Percentiles rank a stretch among this genome's conserved stretches.
Conservation (phyloP, 2,888 invertebrate genomes). For the Dryocosmus kuriphilus region DNA sequence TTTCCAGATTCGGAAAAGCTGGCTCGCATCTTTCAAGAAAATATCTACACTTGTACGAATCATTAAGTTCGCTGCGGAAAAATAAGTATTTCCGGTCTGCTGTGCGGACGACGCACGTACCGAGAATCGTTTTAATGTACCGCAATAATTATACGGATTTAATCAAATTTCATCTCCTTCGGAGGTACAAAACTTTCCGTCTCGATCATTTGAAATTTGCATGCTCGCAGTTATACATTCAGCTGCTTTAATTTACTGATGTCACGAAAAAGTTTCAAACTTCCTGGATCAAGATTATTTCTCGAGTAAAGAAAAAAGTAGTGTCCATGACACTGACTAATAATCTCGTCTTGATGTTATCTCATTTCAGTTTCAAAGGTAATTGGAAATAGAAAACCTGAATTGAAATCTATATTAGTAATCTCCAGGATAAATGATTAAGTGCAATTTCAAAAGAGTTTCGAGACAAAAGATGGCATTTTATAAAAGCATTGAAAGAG, state of each 20-base stretch:
- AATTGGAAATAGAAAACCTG: conserved; percentile 38
- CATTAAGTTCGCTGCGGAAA: conserved; percentile 20
- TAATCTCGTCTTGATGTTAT: not conserved
- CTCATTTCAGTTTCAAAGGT: conserved; percentile 9
- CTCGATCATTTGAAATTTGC: conserved; percentile 36
- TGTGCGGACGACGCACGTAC: conserved; percentile 13
- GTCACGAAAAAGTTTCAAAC: not conserved
- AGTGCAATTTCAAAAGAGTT: not conserved
- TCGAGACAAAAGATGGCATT: not conserved
- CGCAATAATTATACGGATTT: conserved; percentile 36
- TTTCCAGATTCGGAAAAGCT: not conserved
- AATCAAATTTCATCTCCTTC: conserved; percentile 39
- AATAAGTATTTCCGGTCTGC: conserved; percentile 22
- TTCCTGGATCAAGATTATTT: conserved; percentile 28
- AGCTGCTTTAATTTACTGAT: conserved; percentile 15
- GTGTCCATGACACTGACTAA: conserved; percentile 32
- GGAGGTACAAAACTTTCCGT: conserved; percentile 35
- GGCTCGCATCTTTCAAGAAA: not conserved
- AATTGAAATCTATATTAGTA: conserved; percentile 22
- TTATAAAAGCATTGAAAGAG: not conserved
- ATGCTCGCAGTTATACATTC: conserved; percentile 17
- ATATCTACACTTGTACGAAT: conserved; percentile 5
- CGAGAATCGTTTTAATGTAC: conserved; percentile 37
- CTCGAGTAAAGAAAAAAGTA: not conserved
- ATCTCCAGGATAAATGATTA: conserved; percentile 29